Base-by-base conservation (phyloP, 2,113 vertebrate genomes). In the Macrotis lagotis region DNA sequence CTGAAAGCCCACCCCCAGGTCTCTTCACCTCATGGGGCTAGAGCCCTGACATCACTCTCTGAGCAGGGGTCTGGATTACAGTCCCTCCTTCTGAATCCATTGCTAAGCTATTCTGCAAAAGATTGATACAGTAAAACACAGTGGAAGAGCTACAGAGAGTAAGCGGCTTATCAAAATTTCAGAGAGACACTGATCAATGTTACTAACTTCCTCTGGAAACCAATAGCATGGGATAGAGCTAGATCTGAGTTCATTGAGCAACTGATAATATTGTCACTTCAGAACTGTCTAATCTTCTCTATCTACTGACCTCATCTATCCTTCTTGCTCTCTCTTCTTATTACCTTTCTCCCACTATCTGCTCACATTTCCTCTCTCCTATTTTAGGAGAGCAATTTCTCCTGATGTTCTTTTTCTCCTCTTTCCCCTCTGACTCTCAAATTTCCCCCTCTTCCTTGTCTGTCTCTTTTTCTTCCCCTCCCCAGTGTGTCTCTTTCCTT, bases 21-120 rank as follows among this genome's bases (percentile, higher is more conserved):
- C n/a, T 28, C 53, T 66, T 92, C 9, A 89, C 55, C 90, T 95
- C n/a, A 95, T 26, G 49, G 89, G 37, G 93, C 50, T 93, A 24
- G 8, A 95, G 26, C 16, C 53, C 91, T 48, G 50, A 93, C 7
- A 52, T 66, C 88, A 74, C 88, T 92, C 91, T 91, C 22, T 51
- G 90, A 50, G 92, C 50, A 44, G 31, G 93, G 50, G 19, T 16
- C 50, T 47, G 90, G 28, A 89, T 51, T 52, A 48, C 51, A 96
- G 48, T 92, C 90, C 74, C 26, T 90, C 83, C 25, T 66, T 93
- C 52, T 44, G 50, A 28, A 22, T 7, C 95, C 55, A 37, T 53
- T 6, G 0, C 47, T 93, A 51, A 19, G 44, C 37, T 14, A 93
- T 49, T 92, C 5, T 83, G 66, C 19, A 44, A n/a, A 44, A 83